Percentiles rank a stretch among this genome's conserved stretches.
phyloP scores from a whole-genome alignment of 2,113 vertebrate genomes.

The Piaya cayana region DNA sequence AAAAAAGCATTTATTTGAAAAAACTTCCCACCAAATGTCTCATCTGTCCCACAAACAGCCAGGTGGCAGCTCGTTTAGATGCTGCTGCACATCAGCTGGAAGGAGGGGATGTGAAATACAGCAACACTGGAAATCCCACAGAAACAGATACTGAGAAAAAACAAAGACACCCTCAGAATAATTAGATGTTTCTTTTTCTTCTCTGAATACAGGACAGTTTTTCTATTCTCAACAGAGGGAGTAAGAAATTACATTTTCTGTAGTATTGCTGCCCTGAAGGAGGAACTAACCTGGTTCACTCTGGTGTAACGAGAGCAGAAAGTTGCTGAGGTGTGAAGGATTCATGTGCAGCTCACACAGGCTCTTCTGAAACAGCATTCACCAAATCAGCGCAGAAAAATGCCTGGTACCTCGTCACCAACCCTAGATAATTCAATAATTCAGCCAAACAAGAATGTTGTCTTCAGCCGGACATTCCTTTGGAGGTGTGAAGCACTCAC shows the following conservation, averaged over 20 bases:
- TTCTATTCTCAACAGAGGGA: neutral
- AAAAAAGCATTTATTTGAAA: neutral
- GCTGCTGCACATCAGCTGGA: neutral
- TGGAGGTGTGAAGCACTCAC: neutral
- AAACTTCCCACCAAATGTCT: neutral
- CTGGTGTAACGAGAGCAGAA: constrained; percentile 24
- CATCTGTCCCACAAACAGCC: neutral
- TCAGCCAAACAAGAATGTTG: neutral
- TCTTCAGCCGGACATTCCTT: neutral
- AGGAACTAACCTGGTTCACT: constrained; percentile 34
- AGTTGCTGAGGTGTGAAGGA: neutral
- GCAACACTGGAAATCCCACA: neutral
- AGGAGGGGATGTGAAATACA: neutral
- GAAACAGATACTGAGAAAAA: neutral
- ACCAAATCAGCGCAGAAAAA: neutral
- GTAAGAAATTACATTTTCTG: constrained; percentile 25
- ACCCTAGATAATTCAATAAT: neutral
- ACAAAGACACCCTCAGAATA: neutral
- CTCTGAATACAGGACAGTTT: neutral
- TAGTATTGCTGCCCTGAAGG: neutral
- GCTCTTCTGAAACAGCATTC: neutral
- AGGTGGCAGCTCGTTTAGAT: neutral
- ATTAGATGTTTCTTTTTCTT: neutral
- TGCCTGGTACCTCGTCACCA: neutral
- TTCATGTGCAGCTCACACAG: neutral